These are phyloP conservation scores for Lasiommata megera DNA, from an alignment of 2,888 invertebrate species.

Conservation along the genomic window DNA sequence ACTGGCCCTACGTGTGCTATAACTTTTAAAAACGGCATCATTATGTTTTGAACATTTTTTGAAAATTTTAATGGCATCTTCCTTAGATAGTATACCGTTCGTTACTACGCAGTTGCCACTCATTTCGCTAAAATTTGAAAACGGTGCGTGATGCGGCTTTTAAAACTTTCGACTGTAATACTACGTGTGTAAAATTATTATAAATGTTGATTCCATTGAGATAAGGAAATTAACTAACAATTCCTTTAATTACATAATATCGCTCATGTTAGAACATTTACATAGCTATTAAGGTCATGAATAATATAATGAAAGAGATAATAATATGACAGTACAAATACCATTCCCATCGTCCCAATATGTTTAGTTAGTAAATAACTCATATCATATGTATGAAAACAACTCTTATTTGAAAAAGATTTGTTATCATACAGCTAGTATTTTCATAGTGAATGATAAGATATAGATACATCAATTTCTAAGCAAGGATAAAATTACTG, in stretches of 20 bases:
- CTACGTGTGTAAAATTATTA: not conserved
- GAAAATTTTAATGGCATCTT: slow-evolving; percentile 53
- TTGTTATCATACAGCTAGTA: not conserved
- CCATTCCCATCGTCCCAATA: not conserved
- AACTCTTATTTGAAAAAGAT: slow-evolving; percentile 17
- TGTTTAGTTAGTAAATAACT: not conserved
- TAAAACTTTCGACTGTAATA: not conserved
- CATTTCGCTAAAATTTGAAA: not conserved
- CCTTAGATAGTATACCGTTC: not conserved
- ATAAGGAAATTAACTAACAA: not conserved
- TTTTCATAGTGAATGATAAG: not conserved
- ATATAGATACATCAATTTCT: not conserved
- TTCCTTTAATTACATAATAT: not conserved
- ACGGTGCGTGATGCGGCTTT: not conserved
- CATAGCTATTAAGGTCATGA: not conserved
- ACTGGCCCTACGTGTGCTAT: slow-evolving; percentile 52
- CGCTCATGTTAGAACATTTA: not conserved
- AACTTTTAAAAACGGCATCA: slow-evolving; percentile 42
- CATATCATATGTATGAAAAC: not conserved
- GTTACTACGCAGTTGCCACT: not conserved
- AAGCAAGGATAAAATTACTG: not conserved
- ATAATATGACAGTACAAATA: not conserved
- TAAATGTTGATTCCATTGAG: not conserved
- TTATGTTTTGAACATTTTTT: slow-evolving; percentile 42
- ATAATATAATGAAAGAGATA: slow-evolving; percentile 6